Base-by-base conservation (phyloP, 2,888 invertebrate genomes). In the Pristionchus fissidentatus region DNA sequence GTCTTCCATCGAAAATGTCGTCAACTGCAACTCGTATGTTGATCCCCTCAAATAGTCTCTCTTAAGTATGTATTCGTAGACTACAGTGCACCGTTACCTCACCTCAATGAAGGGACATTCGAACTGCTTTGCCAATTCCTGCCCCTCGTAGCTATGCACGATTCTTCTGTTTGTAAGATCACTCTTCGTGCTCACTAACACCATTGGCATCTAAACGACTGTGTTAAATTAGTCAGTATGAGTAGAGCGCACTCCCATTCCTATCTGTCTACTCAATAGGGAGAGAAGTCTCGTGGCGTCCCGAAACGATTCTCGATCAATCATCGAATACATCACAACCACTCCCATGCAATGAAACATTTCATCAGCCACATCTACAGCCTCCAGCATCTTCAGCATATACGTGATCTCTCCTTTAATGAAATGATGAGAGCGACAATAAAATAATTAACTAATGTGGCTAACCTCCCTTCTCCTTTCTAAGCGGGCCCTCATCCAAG, bases 31-130 rank as follows among this genome's bases (percentile, higher is more conserved):
- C n/a, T 19, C 22, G 60, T 15, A 60, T 60, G 8, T 8, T n/a
- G 26, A 8, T n/a, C 19, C 60, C 60, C 60, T 60, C 19, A 10
- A 49, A 49, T 49, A 49, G 49, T 49, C 10, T 49, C 13, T 49
- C 10, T 49, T 13, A n/a, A n/a, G n/a, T n/a, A n/a, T n/a, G n/a
- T n/a, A n/a, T n/a, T n/a, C n/a, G n/a, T n/a, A n/a, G n/a, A 49
- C 52, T 49, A 49, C n/a, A n/a, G n/a, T n/a, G n/a, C n/a, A n/a
- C n/a, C n/a, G n/a, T n/a, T n/a, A n/a, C n/a, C 7, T 35, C n/a
- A 70, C 80, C 82, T 82, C 82, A 13, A 82, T 19, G 35, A 82
- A 82, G 22, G 82, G 82, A 22, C 66, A 82, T 10, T 70, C 52
- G 70, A 49, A 70, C n/a, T 66, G 66, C 52, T 70, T 82, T 10